phyloP scores from a whole-genome alignment of 2,888 invertebrate species.

The Eutolmus rufibarbis region DNA sequence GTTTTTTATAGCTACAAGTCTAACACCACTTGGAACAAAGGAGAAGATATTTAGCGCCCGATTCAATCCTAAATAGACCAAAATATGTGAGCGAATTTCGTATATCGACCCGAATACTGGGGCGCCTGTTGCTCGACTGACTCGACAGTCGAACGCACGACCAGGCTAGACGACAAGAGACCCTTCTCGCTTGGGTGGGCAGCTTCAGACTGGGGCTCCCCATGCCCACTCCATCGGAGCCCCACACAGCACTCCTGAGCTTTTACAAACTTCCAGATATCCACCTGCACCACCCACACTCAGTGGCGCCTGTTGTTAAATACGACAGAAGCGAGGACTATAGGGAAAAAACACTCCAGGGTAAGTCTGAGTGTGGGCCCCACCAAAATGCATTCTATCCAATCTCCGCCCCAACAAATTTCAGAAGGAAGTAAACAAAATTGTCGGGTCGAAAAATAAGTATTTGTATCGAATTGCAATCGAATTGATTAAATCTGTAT shows the following conservation, averaged over 20 bases:
- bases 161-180: slow-evolving; percentile 11
- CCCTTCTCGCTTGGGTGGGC: background rate
- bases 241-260: background rate
- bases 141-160: background rate
- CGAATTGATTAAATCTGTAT: too few relatives aligned
- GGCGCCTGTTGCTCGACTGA: slow-evolving; percentile 47
- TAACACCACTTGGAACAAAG: background rate
- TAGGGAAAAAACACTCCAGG: background rate
- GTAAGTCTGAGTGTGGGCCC: background rate
- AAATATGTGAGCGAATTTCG: background rate
- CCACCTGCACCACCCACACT: background rate
- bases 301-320: slow-evolving; percentile 23
- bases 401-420: background rate
- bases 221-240: background rate
- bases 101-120: slow-evolving; percentile 43
- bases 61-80: background rate
- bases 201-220: background rate
- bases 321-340: background rate
- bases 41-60: background rate
- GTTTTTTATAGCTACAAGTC: background rate
- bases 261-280: slow-evolving; percentile 12
- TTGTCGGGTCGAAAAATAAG: too few relatives aligned
- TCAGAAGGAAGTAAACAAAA: background rate
- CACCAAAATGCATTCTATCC: background rate
- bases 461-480: too few relatives aligned